phyloP scores from a whole-genome alignment of 2,113 vertebrate species.

The Pomatostomus ruficeps region DNA sequence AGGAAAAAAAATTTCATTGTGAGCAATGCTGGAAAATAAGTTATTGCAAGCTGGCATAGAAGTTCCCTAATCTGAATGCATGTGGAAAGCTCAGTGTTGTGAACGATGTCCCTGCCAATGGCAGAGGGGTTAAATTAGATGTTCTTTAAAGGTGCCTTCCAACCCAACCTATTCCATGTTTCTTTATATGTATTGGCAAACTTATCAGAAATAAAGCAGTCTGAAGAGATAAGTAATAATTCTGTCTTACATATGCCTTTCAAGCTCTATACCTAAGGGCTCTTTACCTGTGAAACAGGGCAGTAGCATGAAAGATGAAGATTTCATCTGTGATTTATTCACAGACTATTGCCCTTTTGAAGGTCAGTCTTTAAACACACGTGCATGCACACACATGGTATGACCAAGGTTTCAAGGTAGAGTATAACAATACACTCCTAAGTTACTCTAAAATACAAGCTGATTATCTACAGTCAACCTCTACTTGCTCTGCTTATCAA shows the following conservation, averaged over 20 bases:
- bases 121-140: neutral
- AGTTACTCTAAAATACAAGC: neutral
- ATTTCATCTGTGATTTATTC: neutral
- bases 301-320: neutral
- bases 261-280: neutral
- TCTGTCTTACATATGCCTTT: neutral
- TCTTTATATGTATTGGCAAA: neutral
- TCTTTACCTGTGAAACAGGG: neutral
- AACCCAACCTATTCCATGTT: neutral
- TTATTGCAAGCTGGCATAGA: neutral
- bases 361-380: neutral
- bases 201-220: neutral
- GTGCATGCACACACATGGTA: accelerated
- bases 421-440: neutral
- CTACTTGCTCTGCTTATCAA: neutral
- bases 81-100: neutral
- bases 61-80: neutral
- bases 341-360: neutral
- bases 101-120: neutral
- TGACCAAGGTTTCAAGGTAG: neutral
- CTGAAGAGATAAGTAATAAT: neutral
- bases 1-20: neutral
- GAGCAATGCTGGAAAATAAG: neutral
- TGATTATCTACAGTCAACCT: neutral
- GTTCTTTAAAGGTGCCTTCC: neutral